These are phyloP conservation scores for Cariama cristata DNA, from an alignment of 2,113 vertebrate genomes.

Conservation along the genomic window DNA sequence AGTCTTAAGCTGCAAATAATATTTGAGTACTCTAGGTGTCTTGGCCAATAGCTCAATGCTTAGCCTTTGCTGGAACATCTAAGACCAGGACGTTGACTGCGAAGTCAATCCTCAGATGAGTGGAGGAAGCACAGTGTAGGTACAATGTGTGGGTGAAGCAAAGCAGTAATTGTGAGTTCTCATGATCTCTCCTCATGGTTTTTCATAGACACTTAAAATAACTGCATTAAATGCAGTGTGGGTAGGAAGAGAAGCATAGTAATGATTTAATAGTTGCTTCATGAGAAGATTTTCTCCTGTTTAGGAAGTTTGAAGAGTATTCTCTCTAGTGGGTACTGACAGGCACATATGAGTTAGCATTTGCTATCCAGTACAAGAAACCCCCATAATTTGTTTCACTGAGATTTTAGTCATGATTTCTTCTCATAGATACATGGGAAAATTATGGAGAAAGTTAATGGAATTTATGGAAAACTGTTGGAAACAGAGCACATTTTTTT, in stretches of 20 bases:
- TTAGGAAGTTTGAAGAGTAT: not conserved
- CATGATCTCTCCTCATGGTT: slow-evolving; percentile 20
- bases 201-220: slow-evolving; percentile 31
- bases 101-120: not conserved
- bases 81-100: not conserved
- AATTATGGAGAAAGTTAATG: not conserved
- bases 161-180: not conserved
- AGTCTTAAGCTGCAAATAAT: not conserved
- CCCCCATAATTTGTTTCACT: not conserved
- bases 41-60: not conserved
- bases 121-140: not conserved
- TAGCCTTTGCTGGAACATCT: not conserved
- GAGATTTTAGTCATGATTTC: not conserved
- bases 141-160: not conserved
- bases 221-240: slow-evolving; percentile 6
- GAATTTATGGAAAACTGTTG: not conserved
- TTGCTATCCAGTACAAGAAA: not conserved
- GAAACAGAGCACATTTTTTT: not conserved
- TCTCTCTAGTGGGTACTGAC: not conserved
- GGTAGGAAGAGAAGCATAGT: slow-evolving; percentile 18
- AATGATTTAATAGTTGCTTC: slow-evolving; percentile 1
- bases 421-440: not conserved
- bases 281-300: not conserved
- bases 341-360: not conserved
- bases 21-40: not conserved